These are phyloP conservation scores for Noturus placidus DNA, from an alignment of 2,113 vertebrate species.

Conservation along the genomic window DNA sequence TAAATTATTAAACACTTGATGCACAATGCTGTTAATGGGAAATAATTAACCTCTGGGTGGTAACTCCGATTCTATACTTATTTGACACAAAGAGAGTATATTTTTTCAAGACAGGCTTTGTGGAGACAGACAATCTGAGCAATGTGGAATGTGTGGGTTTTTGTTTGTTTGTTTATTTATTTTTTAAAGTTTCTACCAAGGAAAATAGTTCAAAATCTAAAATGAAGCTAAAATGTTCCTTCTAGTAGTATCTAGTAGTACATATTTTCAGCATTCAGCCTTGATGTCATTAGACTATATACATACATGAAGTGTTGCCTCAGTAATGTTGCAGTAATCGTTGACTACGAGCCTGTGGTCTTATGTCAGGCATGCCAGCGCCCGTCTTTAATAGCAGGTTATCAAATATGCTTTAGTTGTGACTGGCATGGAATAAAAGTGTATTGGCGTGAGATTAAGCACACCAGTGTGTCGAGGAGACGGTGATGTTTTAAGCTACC, in stretches of 20 bases:
- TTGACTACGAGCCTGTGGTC: background rate
- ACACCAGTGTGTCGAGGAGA: conserved; percentile 22
- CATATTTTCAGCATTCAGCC: no score
- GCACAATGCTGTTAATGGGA: background rate
- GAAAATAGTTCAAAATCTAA: background rate
- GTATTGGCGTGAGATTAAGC: conserved; percentile 45
- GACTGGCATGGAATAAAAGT: conserved; percentile 28
- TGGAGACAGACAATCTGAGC: background rate
- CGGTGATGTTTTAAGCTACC: conserved; percentile 30
- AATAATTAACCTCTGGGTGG: background rate
- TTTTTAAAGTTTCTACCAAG: background rate
- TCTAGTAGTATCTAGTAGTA: no score
- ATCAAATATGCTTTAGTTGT: conserved; percentile 17
- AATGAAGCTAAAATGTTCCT: background rate
- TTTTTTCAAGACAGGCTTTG: background rate
- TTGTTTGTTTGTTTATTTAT: background rate
- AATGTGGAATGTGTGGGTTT: background rate
- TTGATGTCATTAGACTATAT: no score
- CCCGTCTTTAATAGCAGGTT: conserved; percentile 27
- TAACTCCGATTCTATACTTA: background rate
- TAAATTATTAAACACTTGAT: background rate
- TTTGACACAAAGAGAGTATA: background rate
- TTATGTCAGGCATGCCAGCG: background rate
- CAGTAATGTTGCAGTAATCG: background rate
- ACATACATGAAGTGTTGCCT: background rate